These are phyloP conservation scores for Maconellicoccus hirsutus DNA, from an alignment of 1,140 invertebrate species.

Conservation along the genomic window DNA sequence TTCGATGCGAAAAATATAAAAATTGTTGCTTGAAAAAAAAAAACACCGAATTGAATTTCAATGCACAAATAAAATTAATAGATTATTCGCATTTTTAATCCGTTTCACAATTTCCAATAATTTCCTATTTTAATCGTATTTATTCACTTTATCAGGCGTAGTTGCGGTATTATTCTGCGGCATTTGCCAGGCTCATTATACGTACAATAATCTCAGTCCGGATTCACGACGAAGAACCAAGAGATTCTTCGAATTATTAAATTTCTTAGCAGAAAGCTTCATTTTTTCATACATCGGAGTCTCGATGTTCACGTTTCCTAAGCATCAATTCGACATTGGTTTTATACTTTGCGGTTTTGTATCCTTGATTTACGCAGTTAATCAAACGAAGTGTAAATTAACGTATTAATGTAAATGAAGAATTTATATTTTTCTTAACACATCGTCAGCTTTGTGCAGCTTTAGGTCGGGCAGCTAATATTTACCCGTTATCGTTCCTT, in stretches of 20 bases:
- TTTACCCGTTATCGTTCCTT: conserved; percentile 90
- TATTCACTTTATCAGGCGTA: conserved; percentile 50
- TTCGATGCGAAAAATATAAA: too few species aligned
- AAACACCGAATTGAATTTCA: too few species aligned
- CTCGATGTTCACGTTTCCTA: conserved; percentile 94
- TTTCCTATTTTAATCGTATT: background rate
- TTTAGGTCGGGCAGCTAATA: conserved; percentile 79
- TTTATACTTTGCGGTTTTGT: conserved; percentile 91
- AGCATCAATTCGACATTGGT: conserved; percentile 80
- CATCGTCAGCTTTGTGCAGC: conserved; percentile 60
- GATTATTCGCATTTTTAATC: too few species aligned
- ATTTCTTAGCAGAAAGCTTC: conserved; percentile 96
- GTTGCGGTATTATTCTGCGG: conserved; percentile 96
- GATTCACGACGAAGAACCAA: conserved; percentile 84
- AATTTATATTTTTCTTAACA: conserved; percentile 26
- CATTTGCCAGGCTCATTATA: conserved; percentile 98
- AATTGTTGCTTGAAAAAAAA: too few species aligned
- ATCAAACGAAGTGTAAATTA: too few species aligned
- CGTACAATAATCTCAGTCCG: conserved; percentile 89
- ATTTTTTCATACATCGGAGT: conserved; percentile 99
- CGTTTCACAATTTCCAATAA: too few species aligned
- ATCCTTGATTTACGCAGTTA: conserved; percentile 44
- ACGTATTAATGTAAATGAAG: too few species aligned
- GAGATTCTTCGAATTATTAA: conserved; percentile 86
- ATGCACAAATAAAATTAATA: conserved; percentile 23